Evolutionary conservation across 2,797 vertebrate genomes (phyloP).

Genomic region (Chelmon rostratus): DNA sequence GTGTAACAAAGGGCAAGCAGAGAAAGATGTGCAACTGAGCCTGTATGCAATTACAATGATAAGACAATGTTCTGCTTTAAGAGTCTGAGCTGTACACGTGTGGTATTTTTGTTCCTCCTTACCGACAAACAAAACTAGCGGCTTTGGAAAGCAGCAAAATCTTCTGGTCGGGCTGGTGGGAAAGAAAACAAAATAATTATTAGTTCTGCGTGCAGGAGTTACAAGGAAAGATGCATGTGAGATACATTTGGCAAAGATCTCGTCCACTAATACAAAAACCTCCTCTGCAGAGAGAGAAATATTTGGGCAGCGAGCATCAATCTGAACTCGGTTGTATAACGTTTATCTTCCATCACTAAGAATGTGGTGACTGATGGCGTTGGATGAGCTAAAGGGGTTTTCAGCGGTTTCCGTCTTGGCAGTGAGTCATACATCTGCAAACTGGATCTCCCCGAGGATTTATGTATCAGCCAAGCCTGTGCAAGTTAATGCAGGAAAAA

Average conservation of each 20-base stretch:
- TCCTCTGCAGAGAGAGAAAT: conserved; percentile 59
- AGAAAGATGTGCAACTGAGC: not conserved
- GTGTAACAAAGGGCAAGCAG: not conserved
- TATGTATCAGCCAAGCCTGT: conserved; percentile 50
- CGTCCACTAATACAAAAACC: conserved; percentile 56
- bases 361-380: conserved; percentile 67
- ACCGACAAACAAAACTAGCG: conserved; percentile 5
- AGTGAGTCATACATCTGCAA: conserved; percentile 60
- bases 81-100: not conserved
- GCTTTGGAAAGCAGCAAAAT: conserved; percentile 22
- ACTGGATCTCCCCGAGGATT: conserved; percentile 57
- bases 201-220: conserved; percentile 7
- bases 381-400: conserved; percentile 52
- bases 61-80: not conserved
- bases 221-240: conserved; percentile 44
- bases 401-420: conserved; percentile 65
- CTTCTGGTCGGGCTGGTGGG: not conserved
- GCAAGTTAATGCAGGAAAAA: conserved; percentile 31
- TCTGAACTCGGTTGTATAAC: conserved; percentile 54
- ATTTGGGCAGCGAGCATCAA: conserved; percentile 59
- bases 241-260: conserved; percentile 52
- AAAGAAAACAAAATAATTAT: conserved; percentile 24
- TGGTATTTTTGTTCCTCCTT: conserved; percentile 7
- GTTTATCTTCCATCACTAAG: conserved; percentile 73
- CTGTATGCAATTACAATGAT: conserved; percentile 1